Evolutionary conservation across 1,140 invertebrate species (phyloP).

Genomic region (Aphis gossypii): DNA sequence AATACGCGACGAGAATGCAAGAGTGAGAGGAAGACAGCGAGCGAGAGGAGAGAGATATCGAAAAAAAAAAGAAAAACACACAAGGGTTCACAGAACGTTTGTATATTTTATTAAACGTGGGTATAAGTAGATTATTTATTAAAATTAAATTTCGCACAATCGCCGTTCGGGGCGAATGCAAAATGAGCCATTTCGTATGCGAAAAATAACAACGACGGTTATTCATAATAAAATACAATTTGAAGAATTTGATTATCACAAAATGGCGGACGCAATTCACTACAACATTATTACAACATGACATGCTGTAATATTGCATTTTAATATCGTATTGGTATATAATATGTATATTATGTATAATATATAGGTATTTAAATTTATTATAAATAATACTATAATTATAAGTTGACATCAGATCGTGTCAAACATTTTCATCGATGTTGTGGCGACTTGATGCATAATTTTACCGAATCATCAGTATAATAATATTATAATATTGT

Average conservation of each 20-base stretch:
- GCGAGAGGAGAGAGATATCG: background rate
- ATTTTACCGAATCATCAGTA: background rate
- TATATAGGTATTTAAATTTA: background rate
- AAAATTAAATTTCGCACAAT: slow-evolving; percentile 14
- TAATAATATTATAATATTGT: background rate
- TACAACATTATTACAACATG: background rate
- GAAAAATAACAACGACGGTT: background rate
- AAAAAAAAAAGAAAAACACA: slow-evolving; percentile 17
- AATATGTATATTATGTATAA: no score
- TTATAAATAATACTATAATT: background rate
- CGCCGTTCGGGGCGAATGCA: background rate
- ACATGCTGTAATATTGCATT: background rate
- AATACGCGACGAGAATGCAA: background rate
- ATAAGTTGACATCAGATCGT: background rate
- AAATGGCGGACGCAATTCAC: background rate
- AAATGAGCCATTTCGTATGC: slow-evolving; percentile 8
- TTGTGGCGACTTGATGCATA: background rate
- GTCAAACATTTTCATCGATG: background rate
- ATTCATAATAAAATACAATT: slow-evolving; percentile 6
- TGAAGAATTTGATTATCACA: background rate
- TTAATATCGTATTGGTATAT: background rate
- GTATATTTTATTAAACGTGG: slow-evolving; percentile 17
- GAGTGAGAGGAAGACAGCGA: background rate
- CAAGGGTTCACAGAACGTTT: background rate
- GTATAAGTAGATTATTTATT: slow-evolving; percentile 15